Conservation (phyloP, 1,140 invertebrate genomes). For the Neodiprion virginianus region DNA sequence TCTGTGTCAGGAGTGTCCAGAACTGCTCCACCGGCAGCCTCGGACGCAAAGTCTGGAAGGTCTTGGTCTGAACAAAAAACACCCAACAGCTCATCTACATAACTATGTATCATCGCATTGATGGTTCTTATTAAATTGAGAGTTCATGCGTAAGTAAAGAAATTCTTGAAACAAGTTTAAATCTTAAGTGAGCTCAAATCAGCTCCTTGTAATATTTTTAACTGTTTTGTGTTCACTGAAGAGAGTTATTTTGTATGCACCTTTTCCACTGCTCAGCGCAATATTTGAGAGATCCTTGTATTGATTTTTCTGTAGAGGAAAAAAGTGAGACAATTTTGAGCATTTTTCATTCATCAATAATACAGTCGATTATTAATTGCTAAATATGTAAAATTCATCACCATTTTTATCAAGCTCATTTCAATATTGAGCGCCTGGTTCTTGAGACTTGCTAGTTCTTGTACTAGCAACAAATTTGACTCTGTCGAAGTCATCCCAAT, state of each 20-base stretch:
- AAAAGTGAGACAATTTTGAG: constrained; percentile 1
- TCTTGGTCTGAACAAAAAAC: constrained; percentile 28
- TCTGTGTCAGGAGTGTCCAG: constrained; percentile 45
- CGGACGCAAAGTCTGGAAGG: constrained; percentile 50
- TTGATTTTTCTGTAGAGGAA: not conserved
- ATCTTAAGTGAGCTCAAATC: constrained; percentile 6
- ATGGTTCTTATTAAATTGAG: constrained; percentile 9
- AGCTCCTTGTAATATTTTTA: not conserved
- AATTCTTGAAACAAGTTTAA: constrained; percentile 8
- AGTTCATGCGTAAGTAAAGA: not conserved
- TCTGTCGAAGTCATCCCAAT: constrained; percentile 23
- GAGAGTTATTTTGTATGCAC: constrained; percentile 8
- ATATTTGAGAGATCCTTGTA: not conserved
- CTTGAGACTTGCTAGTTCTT: constrained; percentile 33
- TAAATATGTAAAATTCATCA: constrained; percentile 17
- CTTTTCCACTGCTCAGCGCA: not conserved
- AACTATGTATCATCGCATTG: not conserved
- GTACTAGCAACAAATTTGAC: constrained; percentile 16
- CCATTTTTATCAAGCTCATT: constrained; percentile 34
- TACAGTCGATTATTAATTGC: not conserved
- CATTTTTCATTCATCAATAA: constrained; percentile 28
- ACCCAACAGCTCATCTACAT: constrained; percentile 8
- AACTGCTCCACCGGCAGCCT: constrained; percentile 43
- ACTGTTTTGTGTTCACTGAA: constrained; percentile 22
- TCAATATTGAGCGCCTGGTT: constrained; percentile 34